Base-by-base conservation (phyloP, 2,888 invertebrate species). In the Calephelis perditalis region DNA sequence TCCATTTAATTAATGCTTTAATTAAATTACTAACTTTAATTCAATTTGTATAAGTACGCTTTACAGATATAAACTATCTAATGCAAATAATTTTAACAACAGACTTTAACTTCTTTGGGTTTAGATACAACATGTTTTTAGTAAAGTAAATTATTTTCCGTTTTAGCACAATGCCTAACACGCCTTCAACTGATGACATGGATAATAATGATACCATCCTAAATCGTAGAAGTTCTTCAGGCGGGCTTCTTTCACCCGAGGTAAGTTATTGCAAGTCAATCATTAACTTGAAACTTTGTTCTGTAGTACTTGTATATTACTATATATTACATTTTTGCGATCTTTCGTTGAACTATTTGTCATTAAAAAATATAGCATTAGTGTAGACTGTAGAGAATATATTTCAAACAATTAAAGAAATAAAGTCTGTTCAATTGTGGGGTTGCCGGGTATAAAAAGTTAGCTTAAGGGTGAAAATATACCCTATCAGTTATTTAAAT, bases 181-280 rank as follows among this genome's bases (percentile, higher is more conserved):
- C 95, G 1, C 94, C 95, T 5, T 94, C 94, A 0, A 92, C 94
- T 35, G 95, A 95, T 63, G 94, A 93, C 63, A 84, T 91, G 76
- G 93, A 93, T 62, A 81, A 74, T 63, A 78, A 72, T 54, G 92
- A 93, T 72, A 88, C 92, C 65, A 79, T 91, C 67, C 88, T 93
- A 64, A 86, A 92, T 66, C 92, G 97, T 62, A 91, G 97, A 60
- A 96, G 95, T 74, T 97, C 97, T 3, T 95, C 95, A 0, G 96
- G 96, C 0, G 96, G 95, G 43, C 84, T 96, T 0, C 84, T 97
- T 7, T 97, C 97, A 0, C 97, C 97, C 0, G 96, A 96, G 86
- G 95, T 94, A 68, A 86, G 61, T 58, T 12, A 36, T 47, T 11
- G 40, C 40, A 40, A 6, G 40, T 5, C 6, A 4, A 40, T 26